Evolutionary conservation across 2,888 invertebrate species (phyloP).

Genomic region (Agonopterix alstromeriana): DNA sequence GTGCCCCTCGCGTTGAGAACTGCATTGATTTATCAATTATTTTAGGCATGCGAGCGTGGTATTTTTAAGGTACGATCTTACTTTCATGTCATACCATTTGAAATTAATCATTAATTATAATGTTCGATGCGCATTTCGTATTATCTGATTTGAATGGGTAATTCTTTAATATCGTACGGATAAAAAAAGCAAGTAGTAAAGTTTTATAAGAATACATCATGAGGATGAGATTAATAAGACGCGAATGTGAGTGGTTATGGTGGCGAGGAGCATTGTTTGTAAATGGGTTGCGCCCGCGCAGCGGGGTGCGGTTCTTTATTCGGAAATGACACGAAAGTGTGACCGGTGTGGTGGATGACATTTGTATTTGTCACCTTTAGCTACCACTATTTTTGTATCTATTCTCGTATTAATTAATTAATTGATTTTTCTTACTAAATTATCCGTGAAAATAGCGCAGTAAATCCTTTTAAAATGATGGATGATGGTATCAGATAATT

Average conservation of each 20-base stretch:
- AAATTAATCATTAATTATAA: conserved; percentile 69
- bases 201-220: conserved; percentile 19
- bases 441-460: not conserved
- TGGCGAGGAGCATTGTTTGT: conserved; percentile 55
- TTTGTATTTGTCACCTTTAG: conserved; percentile 6
- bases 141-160: conserved; percentile 64
- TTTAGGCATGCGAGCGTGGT: conserved; percentile 63
- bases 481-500: not conserved
- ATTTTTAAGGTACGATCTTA: conserved; percentile 68
- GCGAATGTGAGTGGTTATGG: conserved; percentile 27
- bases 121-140: conserved; percentile 52
- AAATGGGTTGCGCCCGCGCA: conserved; percentile 49
- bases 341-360: conserved; percentile 1
- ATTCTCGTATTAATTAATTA: not conserved
- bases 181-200: conserved; percentile 17
- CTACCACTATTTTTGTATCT: no score
- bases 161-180: conserved; percentile 30
- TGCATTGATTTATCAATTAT: conserved; percentile 76
- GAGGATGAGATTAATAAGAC: conserved; percentile 27
- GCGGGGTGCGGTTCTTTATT: conserved; percentile 42
- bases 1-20: conserved; percentile 58
- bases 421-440: not conserved
- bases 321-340: conserved; percentile 31
- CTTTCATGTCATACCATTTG: conserved; percentile 68
- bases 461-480: not conserved